Conservation (phyloP, 1,140 invertebrate genomes). For the Triops cancriformis region DNA sequence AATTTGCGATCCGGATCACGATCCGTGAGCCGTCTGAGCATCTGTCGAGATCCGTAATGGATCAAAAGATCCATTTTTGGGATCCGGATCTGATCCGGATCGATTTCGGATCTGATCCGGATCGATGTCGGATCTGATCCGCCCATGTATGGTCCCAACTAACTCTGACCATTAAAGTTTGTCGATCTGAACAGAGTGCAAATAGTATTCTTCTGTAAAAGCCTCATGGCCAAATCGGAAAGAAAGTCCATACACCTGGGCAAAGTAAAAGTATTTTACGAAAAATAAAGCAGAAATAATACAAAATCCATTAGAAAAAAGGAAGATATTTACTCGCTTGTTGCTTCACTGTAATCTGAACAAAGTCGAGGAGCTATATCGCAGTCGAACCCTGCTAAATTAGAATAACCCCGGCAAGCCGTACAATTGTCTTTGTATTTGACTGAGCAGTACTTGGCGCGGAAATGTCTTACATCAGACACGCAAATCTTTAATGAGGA, state of each 20-base stretch:
- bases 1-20: too few relatives aligned
- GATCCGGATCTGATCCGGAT: too few relatives aligned
- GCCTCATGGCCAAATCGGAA: too few relatives aligned
- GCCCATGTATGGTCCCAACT: neutral
- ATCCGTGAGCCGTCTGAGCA: too few relatives aligned
- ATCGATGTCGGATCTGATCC: too few relatives aligned
- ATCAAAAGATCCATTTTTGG: too few relatives aligned
- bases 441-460: neutral
- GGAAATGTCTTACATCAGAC: too few relatives aligned
- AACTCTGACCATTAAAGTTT: neutral
- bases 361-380: neutral
- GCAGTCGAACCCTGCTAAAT: neutral
- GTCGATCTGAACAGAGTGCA: neutral
- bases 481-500: too few relatives aligned
- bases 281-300: neutral
- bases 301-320: too few relatives aligned
- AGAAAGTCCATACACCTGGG: neutral
- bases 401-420: neutral
- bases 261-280: neutral
- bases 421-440: neutral
- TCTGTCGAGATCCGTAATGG: too few relatives aligned
- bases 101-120: too few relatives aligned
- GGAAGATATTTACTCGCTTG: too few relatives aligned
- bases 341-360: neutral
- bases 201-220: neutral